Percentiles rank a stretch among this genome's conserved stretches.
phyloP scores from a whole-genome alignment of 2,797 vertebrate genomes.

The Cuniculus paca region DNA sequence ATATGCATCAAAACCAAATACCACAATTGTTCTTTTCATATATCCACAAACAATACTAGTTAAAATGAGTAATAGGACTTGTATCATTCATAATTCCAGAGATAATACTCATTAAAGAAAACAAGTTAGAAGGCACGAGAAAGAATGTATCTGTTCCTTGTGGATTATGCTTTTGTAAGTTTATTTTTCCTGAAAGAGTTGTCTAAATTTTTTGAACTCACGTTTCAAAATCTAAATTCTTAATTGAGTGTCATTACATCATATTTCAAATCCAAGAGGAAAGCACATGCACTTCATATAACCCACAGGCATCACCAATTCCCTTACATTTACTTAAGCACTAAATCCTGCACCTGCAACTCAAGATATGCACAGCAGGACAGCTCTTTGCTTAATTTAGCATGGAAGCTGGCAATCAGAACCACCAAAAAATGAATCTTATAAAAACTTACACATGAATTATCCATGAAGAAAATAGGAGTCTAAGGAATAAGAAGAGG shows the following conservation, averaged over 20 bases:
- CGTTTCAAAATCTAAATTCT: slow-evolving; percentile 55
- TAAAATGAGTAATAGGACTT: neutral
- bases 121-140: neutral
- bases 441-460: slow-evolving; percentile 12
- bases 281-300: slow-evolving; percentile 37
- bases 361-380: slow-evolving; percentile 60
- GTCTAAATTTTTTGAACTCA: slow-evolving; percentile 15
- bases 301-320: neutral
- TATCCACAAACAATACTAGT: neutral
- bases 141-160: neutral
- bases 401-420: slow-evolving; percentile 53
- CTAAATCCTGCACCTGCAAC: slow-evolving; percentile 71
- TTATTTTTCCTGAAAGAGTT: slow-evolving; percentile 37
- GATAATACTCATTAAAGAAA: neutral
- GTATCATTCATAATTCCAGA: neutral
- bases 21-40: neutral
- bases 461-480: neutral
- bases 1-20: neutral
- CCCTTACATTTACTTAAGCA: slow-evolving; percentile 51
- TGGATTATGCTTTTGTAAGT: neutral
- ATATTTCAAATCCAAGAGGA: slow-evolving; percentile 46
- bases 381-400: slow-evolving; percentile 78
- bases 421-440: slow-evolving; percentile 43
- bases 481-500: neutral
- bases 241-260: slow-evolving; percentile 63